Evolutionary conservation across 1,140 invertebrate genomes (phyloP), one percentile per base, ranked within the genome.

Genomic region (Holcopasites calliopsidis): DNA sequence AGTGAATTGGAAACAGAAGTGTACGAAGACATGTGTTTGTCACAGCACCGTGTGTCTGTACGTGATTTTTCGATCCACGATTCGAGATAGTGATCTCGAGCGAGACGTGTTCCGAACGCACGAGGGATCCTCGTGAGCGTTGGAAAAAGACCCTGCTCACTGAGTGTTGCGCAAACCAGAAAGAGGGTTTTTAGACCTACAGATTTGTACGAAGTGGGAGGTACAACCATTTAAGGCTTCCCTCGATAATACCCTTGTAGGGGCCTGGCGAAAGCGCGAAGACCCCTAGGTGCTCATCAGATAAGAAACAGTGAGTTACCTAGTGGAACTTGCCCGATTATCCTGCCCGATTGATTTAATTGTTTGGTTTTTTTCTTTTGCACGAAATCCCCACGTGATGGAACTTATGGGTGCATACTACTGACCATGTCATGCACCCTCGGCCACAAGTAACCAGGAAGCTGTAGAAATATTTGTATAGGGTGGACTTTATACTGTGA

Each of bases 261-360:
- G 60, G 60, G 38, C 21, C 18, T 26, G 62, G 47, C 33, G 28
- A 33, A 38, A 31, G 28, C 62, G 44, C 44, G 31, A 60, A 60
- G 55, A 71, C 57, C 55, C 31, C 57, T 71, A 61, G n/a, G 57
- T 61, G 57, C 21, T 55, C 54, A 21, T 71, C 69, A 61, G 69
- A 61, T 71, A 71, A 71, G 57, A 61, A 57, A 69, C 66, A 28
- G 55, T 11, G 55, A 61, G 47, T 57, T 54, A 69, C 47, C 49
- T 40, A 18, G 23, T 35, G 18, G 21, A 49, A 71, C 54, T 71
- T 38, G 35, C 55, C 23, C 55, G 52, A 71, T 71, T 70, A 58
- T 58, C 55, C 42, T 52, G 11, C 6, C 1, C 60, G 54, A 52
- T 64, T 54, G 60, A 42, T 28, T 40, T 55, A 38, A 55, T 55